Evolutionary conservation across 1,140 invertebrate genomes (phyloP).

Genomic region (Daktulosphaira vitifoliae): DNA sequence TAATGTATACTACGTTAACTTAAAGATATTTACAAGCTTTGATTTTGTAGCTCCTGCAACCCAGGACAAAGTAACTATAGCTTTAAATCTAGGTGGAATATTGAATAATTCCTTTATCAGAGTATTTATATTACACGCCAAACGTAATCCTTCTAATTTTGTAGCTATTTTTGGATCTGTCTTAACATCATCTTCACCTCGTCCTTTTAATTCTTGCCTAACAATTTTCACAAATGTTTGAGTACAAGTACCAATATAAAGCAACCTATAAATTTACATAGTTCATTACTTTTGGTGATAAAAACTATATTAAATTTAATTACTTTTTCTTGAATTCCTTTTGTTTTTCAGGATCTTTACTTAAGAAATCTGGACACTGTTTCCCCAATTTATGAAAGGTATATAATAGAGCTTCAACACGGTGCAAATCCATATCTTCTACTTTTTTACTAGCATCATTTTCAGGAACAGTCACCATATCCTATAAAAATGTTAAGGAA

Average conservation of each 20-base stretch:
- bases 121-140: slow-evolving; percentile 85
- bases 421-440: slow-evolving; percentile 66
- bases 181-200: slow-evolving; percentile 62
- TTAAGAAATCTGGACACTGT: slow-evolving; percentile 68
- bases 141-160: slow-evolving; percentile 76
- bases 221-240: slow-evolving; percentile 87
- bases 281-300: too few relatives aligned
- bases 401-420: slow-evolving; percentile 87
- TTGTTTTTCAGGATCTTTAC: slow-evolving; percentile 64
- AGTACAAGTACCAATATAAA: slow-evolving; percentile 85
- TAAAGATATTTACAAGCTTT: slow-evolving; percentile 7
- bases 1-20: neutral
- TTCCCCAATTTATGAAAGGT: slow-evolving; percentile 80
- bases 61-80: slow-evolving; percentile 70
- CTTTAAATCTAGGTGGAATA: slow-evolving; percentile 85
- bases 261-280: slow-evolving; percentile 60
- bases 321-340: slow-evolving; percentile 78
- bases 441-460: slow-evolving; percentile 16
- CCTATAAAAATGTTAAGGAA: slow-evolving; percentile 41
- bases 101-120: slow-evolving; percentile 93
- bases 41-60: slow-evolving; percentile 12
- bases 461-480: slow-evolving; percentile 25
- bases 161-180: slow-evolving; percentile 70
- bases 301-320: neutral
- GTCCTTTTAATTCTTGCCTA: slow-evolving; percentile 74